Conservation (phyloP, 2,797 vertebrate genomes). For the Centroberyx gerrardi region DNA sequence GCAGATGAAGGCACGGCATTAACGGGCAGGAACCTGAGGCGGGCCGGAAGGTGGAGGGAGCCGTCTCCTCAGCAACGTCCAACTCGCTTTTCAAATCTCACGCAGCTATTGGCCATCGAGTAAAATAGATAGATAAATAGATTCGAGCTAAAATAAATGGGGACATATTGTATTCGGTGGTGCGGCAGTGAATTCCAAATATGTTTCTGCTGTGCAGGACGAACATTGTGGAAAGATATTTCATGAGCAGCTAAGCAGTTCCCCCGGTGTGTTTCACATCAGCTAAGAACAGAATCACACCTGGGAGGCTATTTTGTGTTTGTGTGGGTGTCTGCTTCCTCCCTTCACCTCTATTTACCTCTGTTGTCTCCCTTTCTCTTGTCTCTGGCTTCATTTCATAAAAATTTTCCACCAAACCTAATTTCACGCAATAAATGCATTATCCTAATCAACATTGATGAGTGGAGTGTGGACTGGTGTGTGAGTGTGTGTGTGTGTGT, state of each 20-base stretch:
- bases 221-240: slow-evolving; percentile 5
- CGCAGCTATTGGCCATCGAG: background rate
- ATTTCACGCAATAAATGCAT: slow-evolving; percentile 80
- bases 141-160: background rate
- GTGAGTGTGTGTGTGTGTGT: slow-evolving; percentile 2
- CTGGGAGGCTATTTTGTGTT: slow-evolving; percentile 14
- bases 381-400: slow-evolving; percentile 67
- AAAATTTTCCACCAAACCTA: slow-evolving; percentile 62
- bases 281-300: slow-evolving; percentile 24
- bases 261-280: slow-evolving; percentile 21
- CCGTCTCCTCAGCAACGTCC: slow-evolving; percentile 3
- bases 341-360: slow-evolving; percentile 51
- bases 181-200: background rate
- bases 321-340: slow-evolving; percentile 30
- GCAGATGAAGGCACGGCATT: slow-evolving; percentile 47
- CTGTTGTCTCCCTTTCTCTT: slow-evolving; percentile 47
- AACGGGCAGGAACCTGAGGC: slow-evolving; percentile 21
- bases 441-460: slow-evolving; percentile 77
- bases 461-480: slow-evolving; percentile 38
- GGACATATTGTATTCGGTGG: no score
- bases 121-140: background rate
- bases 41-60: background rate
- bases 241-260: background rate
- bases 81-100: slow-evolving; percentile 16
- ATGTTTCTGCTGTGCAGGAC: background rate